Evolutionary conservation across 2,888 invertebrate species (phyloP).

Genomic region (Chouioia cunea): DNA sequence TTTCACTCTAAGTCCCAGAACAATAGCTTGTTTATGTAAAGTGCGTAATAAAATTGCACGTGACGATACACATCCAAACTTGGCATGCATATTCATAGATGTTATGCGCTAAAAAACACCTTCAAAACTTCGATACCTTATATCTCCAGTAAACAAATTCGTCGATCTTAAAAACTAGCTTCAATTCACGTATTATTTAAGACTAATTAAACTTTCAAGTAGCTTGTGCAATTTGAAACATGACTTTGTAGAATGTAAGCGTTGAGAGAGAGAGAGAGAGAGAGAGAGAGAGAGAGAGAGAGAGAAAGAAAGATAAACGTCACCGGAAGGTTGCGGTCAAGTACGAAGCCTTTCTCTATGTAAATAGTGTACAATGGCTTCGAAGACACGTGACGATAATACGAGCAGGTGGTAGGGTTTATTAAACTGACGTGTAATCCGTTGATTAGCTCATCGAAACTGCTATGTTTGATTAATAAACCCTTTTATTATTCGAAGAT

Average conservation of each 20-base stretch:
- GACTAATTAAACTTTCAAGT: too few species aligned
- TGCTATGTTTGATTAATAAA: not conserved
- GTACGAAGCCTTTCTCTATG: slow-evolving; percentile 59
- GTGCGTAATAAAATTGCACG: slow-evolving; percentile 29
- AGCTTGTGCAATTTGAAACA: too few species aligned
- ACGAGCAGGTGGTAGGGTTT: not conserved
- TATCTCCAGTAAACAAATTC: too few species aligned
- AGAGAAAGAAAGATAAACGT: slow-evolving; percentile 21
- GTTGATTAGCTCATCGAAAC: not conserved
- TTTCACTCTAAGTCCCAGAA: slow-evolving; percentile 13
- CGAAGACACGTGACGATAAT: slow-evolving; percentile 52
- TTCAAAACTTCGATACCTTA: too few species aligned
- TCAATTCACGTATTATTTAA: too few species aligned
- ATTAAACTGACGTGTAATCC: too few species aligned
- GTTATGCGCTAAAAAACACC: too few species aligned
- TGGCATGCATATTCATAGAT: too few species aligned
- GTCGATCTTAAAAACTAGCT: too few species aligned
- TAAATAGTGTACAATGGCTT: slow-evolving; percentile 41
- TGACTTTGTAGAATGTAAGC: too few species aligned
- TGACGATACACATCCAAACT: not conserved
- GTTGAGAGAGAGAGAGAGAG: too few species aligned
- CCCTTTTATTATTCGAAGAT: not conserved
- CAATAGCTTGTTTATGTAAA: slow-evolving; percentile 14
- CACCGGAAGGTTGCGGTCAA: slow-evolving; percentile 55
- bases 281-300: too few species aligned